phyloP scores from a whole-genome alignment of 2,113 vertebrate species.

The Hypanus sabinus region DNA sequence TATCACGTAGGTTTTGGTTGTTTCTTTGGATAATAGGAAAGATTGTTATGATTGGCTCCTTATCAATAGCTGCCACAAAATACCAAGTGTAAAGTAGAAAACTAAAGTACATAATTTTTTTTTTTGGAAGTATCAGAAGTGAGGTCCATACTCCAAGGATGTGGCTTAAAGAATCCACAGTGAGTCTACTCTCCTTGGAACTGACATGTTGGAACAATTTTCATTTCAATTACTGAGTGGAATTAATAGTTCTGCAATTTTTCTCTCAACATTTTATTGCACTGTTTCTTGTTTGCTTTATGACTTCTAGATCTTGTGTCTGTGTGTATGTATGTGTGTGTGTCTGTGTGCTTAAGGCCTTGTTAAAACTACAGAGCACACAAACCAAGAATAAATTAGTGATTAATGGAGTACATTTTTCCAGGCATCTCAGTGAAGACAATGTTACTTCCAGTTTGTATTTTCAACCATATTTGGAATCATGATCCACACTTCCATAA shows the following conservation, averaged over 20 bases:
- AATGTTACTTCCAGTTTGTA: background rate
- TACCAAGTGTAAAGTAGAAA: background rate
- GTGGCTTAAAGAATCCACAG: too few relatives aligned
- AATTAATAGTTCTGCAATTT: background rate
- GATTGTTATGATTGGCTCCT: background rate
- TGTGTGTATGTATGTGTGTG: too few relatives aligned
- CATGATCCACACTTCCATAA: background rate
- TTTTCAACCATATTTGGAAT: background rate
- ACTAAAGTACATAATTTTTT: background rate
- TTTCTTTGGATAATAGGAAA: background rate
- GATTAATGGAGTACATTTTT: background rate
- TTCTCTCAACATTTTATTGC: background rate
- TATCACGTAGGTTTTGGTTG: background rate
- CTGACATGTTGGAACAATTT: background rate
- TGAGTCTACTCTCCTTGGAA: background rate
- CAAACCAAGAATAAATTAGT: background rate
- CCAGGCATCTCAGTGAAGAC: background rate
- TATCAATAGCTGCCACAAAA: background rate
- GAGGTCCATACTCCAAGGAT: background rate
- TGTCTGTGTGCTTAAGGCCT: background rate
- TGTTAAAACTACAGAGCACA: too few relatives aligned
- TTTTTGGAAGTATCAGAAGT: background rate
- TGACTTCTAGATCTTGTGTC: background rate
- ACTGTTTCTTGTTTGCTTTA: background rate
- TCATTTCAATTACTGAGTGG: background rate